phyloP scores from a whole-genome alignment of 2,888 invertebrate species.

The Campaea margaritaria region DNA sequence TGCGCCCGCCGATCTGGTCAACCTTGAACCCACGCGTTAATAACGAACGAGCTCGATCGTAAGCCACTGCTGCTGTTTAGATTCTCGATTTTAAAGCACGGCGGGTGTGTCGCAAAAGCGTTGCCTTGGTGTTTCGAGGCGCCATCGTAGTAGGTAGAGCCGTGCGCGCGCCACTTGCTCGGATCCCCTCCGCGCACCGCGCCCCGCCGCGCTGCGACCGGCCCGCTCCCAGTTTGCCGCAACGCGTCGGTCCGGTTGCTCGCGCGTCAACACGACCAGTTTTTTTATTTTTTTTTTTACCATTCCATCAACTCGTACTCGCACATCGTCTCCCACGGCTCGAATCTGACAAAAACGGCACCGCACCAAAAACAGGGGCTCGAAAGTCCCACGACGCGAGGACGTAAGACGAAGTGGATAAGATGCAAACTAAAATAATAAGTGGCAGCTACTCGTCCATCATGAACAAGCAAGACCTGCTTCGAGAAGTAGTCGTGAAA shows the following conservation, averaged over 20 bases:
- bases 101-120: slow-evolving; percentile 81
- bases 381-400: slow-evolving; percentile 64
- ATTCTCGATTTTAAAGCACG: slow-evolving; percentile 66
- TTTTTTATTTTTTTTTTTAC: slow-evolving; percentile 53
- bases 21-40: slow-evolving; percentile 74
- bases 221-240: slow-evolving; percentile 81
- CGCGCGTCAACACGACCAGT: slow-evolving; percentile 62
- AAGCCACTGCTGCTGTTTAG: slow-evolving; percentile 59
- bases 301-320: slow-evolving; percentile 64
- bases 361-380: slow-evolving; percentile 68
- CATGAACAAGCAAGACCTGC: slow-evolving; percentile 88
- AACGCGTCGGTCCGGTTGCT: slow-evolving; percentile 81
- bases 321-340: slow-evolving; percentile 63
- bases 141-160: slow-evolving; percentile 80
- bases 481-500: slow-evolving; percentile 89
- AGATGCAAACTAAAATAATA: slow-evolving; percentile 85
- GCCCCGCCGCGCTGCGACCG: slow-evolving; percentile 68
- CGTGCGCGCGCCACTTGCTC: slow-evolving; percentile 82
- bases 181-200: slow-evolving; percentile 63
- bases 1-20: slow-evolving; percentile 58
- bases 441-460: slow-evolving; percentile 87
- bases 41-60: slow-evolving; percentile 57
- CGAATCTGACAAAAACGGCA: slow-evolving; percentile 66
- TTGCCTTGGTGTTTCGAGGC: slow-evolving; percentile 79
- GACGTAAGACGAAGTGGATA: slow-evolving; percentile 66